Evolutionary conservation across 2,888 invertebrate species (phyloP).

Genomic region (Drosophila borealis): DNA sequence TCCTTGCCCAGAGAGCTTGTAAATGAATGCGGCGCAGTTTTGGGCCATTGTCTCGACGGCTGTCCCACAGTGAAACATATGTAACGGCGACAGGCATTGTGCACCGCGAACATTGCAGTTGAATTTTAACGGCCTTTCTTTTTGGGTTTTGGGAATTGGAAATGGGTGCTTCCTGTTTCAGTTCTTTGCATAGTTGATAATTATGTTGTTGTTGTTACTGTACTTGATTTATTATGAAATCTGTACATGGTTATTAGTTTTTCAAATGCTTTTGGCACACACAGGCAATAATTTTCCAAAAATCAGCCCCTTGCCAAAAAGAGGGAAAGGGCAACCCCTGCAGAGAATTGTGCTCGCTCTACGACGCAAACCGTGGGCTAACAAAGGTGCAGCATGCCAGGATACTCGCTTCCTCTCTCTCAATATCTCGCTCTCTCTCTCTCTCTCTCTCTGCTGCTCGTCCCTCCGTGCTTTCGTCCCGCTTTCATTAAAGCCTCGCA

Average conservation of each 20-base stretch:
- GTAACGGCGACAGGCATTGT: conserved; percentile 54
- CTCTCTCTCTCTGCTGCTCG: conserved; percentile 11
- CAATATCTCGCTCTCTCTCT: background rate
- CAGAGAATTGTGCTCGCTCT: conserved; percentile 37
- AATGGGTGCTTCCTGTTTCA: conserved; percentile 23
- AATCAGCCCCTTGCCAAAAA: conserved; percentile 13
- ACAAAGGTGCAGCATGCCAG: conserved; percentile 38
- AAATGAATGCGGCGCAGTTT: conserved; percentile 13
- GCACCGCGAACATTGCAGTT: conserved; percentile 28
- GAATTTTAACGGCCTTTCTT: conserved; percentile 31
- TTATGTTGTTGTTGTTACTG: conserved; percentile 22
- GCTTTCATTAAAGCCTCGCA: conserved; percentile 13
- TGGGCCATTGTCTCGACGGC: conserved; percentile 14
- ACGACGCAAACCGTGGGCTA: conserved; percentile 30
- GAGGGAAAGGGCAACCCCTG: conserved; percentile 48
- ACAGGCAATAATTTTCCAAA: conserved; percentile 68
- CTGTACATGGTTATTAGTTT: conserved; percentile 79
- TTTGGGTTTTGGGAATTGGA: conserved; percentile 58
- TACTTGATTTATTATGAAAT: conserved; percentile 80
- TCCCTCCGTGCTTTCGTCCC: background rate
- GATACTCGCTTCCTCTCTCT: background rate
- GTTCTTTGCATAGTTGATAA: conserved; percentile 29
- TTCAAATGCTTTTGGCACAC: conserved; percentile 56
- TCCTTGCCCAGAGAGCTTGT: background rate
- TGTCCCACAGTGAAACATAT: conserved; percentile 61